Percentiles rank a stretch among this genome's conserved stretches.
Evolutionary conservation across 2,113 vertebrate species (phyloP).

Genomic region (Microtus montanus): DNA sequence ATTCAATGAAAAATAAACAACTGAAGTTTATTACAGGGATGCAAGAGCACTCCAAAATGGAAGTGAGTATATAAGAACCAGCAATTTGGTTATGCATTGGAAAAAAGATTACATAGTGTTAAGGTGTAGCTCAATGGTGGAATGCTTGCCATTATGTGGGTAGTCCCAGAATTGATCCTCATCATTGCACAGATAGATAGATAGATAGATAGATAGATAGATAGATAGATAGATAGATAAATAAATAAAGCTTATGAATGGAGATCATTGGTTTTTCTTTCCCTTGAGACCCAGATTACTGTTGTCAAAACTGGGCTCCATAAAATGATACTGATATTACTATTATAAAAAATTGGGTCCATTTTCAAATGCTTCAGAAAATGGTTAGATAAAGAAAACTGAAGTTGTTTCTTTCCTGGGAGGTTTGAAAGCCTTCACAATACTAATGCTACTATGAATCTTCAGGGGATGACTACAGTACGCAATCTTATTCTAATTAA

Average conservation of each 20-base stretch:
- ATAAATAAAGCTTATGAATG: not conserved
- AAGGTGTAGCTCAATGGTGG: not conserved
- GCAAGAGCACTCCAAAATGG: not conserved
- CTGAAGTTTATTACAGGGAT: not conserved
- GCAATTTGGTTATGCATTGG: not conserved
- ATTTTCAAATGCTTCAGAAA: slow-evolving; percentile 20
- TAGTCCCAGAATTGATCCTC: not conserved
- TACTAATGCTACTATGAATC: not conserved
- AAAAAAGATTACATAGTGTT: not conserved
- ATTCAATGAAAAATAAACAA: slow-evolving; percentile 27
- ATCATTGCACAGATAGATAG: not conserved
- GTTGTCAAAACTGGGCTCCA: not conserved
- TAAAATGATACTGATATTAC: not conserved
- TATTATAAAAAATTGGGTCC: not conserved
- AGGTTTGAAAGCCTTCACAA: not conserved
- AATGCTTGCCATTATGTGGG: not conserved
- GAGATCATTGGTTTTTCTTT: not conserved
- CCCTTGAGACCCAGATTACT: not conserved
- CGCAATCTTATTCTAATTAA: not conserved
- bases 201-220: not conserved
- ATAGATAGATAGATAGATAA: not conserved
- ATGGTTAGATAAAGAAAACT: slow-evolving; percentile 9
- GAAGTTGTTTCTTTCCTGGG: not conserved
- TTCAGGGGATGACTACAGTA: not conserved
- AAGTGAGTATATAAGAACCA: not conserved